Base-by-base conservation (phyloP, 1,140 invertebrate species). In the Meteorus sp. region DNA sequence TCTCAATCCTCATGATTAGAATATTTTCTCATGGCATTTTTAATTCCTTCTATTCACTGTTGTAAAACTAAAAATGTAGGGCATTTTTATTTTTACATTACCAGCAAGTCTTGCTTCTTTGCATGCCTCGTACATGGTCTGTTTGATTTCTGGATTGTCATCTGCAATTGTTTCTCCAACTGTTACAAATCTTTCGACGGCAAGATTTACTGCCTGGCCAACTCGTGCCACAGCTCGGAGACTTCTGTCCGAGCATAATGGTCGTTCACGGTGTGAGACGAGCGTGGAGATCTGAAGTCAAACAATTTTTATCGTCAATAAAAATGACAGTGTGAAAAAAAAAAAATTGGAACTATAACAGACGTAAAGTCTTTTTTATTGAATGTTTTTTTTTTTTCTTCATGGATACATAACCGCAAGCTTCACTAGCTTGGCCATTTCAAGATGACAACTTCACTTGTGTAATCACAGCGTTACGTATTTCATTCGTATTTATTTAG, bases 161-260 rank as follows among this genome's bases (percentile, higher is more conserved):
- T 97, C 94, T 22, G 95, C 96, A 72, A 99, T 98, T 60, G 95
- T 94, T 81, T 99, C 96, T 25, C 96, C 97, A 54, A 99, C 95
- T 2, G 93, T 92, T 52, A 98, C 95, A 83, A 99, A 99, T 60
- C 96, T 85, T 75, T 99, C 96, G 43, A 99, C 95, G 13, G 97
- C 95, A 66, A 96, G 85, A 78, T 95, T 95, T 29, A 99, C 93
- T 9, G 94, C 92, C 72, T 95, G 94, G 20, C 97, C 97, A 54
- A 99, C 94, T 50, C 93, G 85, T 51, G 94, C 89, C 60, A 98
- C 87, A 9, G 94, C 93, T 62, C 86, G 84, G 31, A 87, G 81
- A 68, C 81, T 85, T 61, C 79, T 80, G 61, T 80, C 81, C 63
- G 76, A 83, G 69, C 70, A 75, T 70, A 79, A 69, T 70, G 71